A percentile compares a stretch with the other conserved stretches of the same genome.
phyloP scores from a whole-genome alignment of 2,888 invertebrate genomes.

The Ligdia adustata region DNA sequence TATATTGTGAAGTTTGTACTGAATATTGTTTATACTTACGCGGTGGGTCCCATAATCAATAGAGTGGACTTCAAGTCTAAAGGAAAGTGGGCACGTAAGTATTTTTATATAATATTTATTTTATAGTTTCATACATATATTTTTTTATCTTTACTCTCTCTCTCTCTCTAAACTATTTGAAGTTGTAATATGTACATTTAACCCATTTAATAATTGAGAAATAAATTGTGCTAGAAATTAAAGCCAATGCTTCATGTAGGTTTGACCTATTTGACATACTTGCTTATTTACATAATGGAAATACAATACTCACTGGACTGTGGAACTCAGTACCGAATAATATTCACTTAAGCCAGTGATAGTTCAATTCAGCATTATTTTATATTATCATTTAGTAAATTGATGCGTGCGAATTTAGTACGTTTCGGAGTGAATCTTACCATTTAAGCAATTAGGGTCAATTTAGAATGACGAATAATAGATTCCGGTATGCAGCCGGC shows the following conservation, averaged over 20 bases:
- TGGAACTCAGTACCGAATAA: background rate
- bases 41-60: constrained; percentile 82
- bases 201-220: too few species aligned
- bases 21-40: constrained; percentile 58
- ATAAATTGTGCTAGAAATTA: too few species aligned
- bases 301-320: background rate
- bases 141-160: background rate
- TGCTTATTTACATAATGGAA: background rate
- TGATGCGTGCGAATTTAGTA: background rate
- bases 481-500: background rate
- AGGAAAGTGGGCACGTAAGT: constrained; percentile 93
- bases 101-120: background rate
- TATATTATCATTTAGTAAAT: background rate
- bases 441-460: background rate
- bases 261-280: background rate
- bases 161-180: too few species aligned
- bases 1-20: constrained; percentile 51
- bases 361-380: too few species aligned
- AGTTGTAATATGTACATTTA: too few species aligned
- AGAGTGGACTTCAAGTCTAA: constrained; percentile 86
- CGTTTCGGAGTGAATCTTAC: background rate
- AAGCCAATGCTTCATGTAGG: too few species aligned
- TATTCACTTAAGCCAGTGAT: too few species aligned
- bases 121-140: background rate
- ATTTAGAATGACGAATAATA: background rate